phyloP scores from a whole-genome alignment of 2,113 vertebrate genomes.

The Tragulus kanchil region DNA sequence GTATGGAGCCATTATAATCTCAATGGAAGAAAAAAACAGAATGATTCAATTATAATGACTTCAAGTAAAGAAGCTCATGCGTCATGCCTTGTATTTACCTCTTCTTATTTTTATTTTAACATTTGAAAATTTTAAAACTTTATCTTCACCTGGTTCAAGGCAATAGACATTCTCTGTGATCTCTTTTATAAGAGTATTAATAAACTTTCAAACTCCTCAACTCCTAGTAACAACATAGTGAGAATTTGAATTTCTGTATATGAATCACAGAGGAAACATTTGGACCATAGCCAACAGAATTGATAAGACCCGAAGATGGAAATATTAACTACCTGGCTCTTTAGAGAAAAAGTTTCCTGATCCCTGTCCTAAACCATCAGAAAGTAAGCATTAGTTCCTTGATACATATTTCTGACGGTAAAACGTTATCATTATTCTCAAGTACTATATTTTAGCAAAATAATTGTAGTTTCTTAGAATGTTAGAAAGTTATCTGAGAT shows the following conservation, averaged over 20 bases:
- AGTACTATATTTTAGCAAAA: not conserved
- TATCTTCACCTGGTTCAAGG: not conserved
- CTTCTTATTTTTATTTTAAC: conserved; percentile 71
- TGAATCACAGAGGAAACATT: not conserved
- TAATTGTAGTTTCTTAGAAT: not conserved
- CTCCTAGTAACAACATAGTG: too few species aligned
- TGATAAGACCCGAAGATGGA: not conserved
- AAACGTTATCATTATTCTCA: not conserved
- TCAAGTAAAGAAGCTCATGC: conserved; percentile 67
- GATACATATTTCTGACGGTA: not conserved
- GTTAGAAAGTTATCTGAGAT: not conserved
- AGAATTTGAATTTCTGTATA: not conserved
- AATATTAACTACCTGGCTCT: not conserved
- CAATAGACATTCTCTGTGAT: not conserved
- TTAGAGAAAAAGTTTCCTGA: not conserved
- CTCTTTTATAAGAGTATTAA: not conserved
- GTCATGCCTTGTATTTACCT: conserved; percentile 35
- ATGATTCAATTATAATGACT: conserved; percentile 78
- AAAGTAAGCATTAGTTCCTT: not conserved
- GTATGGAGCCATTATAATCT: conserved; percentile 71
- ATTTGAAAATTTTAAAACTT: too few species aligned
- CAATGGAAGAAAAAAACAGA: conserved; percentile 69
- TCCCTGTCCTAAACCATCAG: not conserved
- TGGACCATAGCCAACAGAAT: not conserved
- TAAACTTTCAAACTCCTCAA: not conserved